Conservation (phyloP, 2,888 invertebrate genomes). For the Lamellibrachia satsuma region DNA sequence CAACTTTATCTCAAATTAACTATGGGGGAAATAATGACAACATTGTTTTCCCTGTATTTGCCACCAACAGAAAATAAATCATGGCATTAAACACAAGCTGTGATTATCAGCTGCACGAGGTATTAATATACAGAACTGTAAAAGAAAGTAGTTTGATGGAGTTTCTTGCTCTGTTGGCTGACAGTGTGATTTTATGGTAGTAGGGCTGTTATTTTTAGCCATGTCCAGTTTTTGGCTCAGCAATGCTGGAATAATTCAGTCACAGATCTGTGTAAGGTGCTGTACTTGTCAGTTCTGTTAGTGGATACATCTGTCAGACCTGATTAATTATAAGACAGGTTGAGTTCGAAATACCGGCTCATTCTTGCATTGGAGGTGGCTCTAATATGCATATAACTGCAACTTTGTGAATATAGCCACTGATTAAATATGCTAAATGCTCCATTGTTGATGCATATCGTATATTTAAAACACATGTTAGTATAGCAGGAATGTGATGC, state of each 20-base stretch:
- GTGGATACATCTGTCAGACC: background rate
- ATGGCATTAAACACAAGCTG: background rate
- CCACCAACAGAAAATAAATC: too few species aligned
- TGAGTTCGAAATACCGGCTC: background rate
- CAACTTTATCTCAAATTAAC: too few species aligned
- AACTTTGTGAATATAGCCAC: too few species aligned
- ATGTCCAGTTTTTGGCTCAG: background rate
- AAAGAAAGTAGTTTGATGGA: background rate
- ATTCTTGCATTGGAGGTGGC: background rate
- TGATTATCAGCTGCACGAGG: background rate
- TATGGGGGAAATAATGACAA: too few species aligned
- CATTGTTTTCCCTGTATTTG: too few species aligned
- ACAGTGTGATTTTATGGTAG: background rate
- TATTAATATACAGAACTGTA: background rate
- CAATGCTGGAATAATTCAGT: background rate
- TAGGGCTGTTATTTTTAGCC: slow-evolving; percentile 7
- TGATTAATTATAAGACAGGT: background rate
- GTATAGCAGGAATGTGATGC: too few species aligned
- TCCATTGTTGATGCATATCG: too few species aligned
- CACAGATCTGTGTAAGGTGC: background rate
- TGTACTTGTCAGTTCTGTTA: background rate
- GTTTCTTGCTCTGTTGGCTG: background rate
- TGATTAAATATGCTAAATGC: too few species aligned
- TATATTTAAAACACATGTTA: too few species aligned
- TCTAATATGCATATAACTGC: too few species aligned